Evolutionary conservation across 2,888 invertebrate genomes (phyloP).

Genomic region (Elgonia sp.): DNA sequence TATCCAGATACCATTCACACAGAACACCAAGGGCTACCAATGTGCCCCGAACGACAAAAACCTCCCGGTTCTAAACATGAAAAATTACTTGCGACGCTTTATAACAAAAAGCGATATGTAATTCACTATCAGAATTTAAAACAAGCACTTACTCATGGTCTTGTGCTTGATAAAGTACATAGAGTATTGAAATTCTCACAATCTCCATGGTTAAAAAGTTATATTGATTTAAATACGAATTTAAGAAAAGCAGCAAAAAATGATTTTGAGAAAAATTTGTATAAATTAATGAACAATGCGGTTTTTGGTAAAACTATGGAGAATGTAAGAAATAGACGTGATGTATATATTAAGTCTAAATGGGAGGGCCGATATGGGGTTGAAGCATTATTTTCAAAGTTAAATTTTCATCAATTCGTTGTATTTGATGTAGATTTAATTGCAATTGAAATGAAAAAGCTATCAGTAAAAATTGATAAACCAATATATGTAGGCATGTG

Average conservation of each 20-base stretch:
- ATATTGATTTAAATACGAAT: constrained; percentile 35
- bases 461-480: constrained; percentile 10
- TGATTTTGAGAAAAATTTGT: constrained; percentile 37
- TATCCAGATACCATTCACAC: constrained; percentile 24
- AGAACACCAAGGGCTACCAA: background rate
- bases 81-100: constrained; percentile 5
- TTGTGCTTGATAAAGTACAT: constrained; percentile 14
- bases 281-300: too few species aligned
- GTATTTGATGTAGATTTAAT: constrained; percentile 28
- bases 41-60: constrained; percentile 12
- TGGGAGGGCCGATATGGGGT: constrained; percentile 7
- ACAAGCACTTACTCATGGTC: constrained; percentile 26
- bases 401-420: constrained; percentile 26
- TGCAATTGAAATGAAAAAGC: constrained; percentile 34
- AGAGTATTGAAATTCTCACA: constrained; percentile 20
- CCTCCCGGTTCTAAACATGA: constrained; percentile 5
- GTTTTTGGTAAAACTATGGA: too few species aligned
- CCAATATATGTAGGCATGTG: constrained; percentile 40
- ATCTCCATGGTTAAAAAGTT: constrained; percentile 25
- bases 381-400: constrained; percentile 14
- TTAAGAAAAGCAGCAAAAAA: constrained; percentile 11
- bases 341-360: background rate
- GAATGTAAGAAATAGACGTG: background rate
- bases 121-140: constrained; percentile 32
- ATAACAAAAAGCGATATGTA: background rate